These are phyloP conservation scores for Oreortyx pictus DNA, from an alignment of 2,797 vertebrate species.

Conservation along the genomic window DNA sequence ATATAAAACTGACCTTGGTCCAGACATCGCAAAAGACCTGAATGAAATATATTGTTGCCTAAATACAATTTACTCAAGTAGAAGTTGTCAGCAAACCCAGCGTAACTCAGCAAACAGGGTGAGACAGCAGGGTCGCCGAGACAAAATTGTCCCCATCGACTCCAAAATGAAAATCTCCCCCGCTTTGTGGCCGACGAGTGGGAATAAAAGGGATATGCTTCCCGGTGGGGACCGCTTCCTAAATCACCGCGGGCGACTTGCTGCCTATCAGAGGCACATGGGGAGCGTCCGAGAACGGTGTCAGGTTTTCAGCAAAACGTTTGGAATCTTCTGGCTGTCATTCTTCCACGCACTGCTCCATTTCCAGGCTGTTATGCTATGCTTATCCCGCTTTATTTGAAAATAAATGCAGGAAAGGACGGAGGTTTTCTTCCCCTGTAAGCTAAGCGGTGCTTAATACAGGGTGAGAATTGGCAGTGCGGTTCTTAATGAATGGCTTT, in stretches of 20 bases:
- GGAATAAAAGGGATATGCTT: not conserved
- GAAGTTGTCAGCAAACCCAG: constrained; percentile 89
- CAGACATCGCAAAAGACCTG: constrained; percentile 89
- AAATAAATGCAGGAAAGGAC: not conserved
- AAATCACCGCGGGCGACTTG: not conserved
- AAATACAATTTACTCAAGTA: constrained; percentile 91
- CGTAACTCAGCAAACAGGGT: constrained; percentile 85
- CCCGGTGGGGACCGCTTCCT: not conserved
- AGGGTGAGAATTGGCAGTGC: fast-evolving
- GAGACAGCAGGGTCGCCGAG: constrained; percentile 70
- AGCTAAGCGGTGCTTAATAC: not conserved
- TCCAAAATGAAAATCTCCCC: constrained; percentile 55
- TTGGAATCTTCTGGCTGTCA: not conserved
- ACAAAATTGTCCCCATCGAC: constrained; percentile 65
- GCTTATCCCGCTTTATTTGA: not conserved
- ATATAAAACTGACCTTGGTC: constrained; percentile 99
- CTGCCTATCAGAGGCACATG: too few species aligned
- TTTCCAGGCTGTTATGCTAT: not conserved
- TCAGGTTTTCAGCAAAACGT: not conserved
- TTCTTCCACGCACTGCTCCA: not conserved
- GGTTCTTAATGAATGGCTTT: not conserved
- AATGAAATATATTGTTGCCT: constrained; percentile 93
- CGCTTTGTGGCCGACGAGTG: not conserved
- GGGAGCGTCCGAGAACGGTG: not conserved
- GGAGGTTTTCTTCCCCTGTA: not conserved